Conservation (phyloP, 1,140 invertebrate genomes). For the Drosophila lacteicornis region DNA sequence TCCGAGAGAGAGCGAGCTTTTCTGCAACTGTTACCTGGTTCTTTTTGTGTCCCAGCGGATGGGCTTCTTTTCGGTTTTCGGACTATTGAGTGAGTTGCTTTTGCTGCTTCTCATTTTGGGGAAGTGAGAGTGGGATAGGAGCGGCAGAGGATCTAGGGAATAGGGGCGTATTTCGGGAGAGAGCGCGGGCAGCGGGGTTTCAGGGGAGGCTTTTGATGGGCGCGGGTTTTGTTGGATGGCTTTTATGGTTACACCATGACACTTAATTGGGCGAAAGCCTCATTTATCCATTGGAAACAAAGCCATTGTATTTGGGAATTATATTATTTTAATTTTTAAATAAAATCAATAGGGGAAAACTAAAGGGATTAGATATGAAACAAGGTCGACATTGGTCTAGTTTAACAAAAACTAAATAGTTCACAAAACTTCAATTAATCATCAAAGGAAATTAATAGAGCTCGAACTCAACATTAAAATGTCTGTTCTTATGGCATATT, state of each 20-base stretch:
- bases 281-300: conserved; percentile 8
- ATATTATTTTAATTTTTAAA: conserved; percentile 15
- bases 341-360: background rate
- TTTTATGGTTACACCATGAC: conserved; percentile 68
- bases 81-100: conserved; percentile 74
- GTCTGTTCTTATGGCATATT: background rate
- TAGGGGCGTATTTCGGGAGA: background rate
- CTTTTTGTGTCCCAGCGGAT: conserved; percentile 37
- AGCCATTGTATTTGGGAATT: conserved; percentile 12
- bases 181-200: background rate
- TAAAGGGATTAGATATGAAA: background rate
- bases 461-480: too few species aligned
- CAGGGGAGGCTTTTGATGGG: conserved; percentile 33
- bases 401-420: too few species aligned
- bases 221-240: conserved; percentile 64
- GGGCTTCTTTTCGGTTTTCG: conserved; percentile 53
- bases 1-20: conserved; percentile 14
- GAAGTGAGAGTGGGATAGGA: background rate
- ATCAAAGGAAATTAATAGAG: too few species aligned
- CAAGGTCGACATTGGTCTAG: background rate
- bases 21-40: conserved; percentile 61
- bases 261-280: conserved; percentile 52
- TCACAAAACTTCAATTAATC: too few species aligned
- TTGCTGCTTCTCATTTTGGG: conserved; percentile 16
- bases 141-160: background rate